Evolutionary conservation across 2,797 vertebrate species (phyloP).

Genomic region (Falco cherrug): DNA sequence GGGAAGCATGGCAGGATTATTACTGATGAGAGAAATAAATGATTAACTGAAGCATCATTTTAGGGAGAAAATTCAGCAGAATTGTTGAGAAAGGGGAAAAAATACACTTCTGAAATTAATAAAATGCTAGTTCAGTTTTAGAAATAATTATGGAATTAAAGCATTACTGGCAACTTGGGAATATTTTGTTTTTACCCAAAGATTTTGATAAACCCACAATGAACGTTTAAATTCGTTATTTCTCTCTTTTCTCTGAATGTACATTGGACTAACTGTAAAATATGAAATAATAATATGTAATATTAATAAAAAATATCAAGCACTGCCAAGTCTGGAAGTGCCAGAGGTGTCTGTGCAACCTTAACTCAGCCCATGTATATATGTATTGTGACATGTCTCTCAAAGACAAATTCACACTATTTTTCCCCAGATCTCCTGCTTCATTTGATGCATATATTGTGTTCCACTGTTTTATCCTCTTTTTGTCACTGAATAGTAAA

Average conservation of each 20-base stretch:
- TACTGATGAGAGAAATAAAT: background rate
- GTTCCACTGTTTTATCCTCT: background rate
- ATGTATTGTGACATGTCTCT: background rate
- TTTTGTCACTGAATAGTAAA: background rate
- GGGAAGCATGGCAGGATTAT: background rate
- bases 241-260: background rate
- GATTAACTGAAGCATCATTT: background rate
- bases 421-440: background rate
- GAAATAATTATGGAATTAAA: conserved; percentile 8
- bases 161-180: background rate
- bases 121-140: background rate
- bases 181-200: background rate
- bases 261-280: background rate
- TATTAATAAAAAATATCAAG: background rate
- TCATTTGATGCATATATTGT: background rate
- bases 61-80: conserved; percentile 1
- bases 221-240: background rate
- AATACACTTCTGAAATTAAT: background rate
- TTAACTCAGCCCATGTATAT: background rate
- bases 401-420: background rate
- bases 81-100: background rate
- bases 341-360: background rate
- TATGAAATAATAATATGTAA: background rate
- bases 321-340: background rate
- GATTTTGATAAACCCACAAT: background rate